These are phyloP conservation scores for Ridgeia piscesae DNA, from an alignment of 1,140 invertebrate species.

Conservation along the genomic window DNA sequence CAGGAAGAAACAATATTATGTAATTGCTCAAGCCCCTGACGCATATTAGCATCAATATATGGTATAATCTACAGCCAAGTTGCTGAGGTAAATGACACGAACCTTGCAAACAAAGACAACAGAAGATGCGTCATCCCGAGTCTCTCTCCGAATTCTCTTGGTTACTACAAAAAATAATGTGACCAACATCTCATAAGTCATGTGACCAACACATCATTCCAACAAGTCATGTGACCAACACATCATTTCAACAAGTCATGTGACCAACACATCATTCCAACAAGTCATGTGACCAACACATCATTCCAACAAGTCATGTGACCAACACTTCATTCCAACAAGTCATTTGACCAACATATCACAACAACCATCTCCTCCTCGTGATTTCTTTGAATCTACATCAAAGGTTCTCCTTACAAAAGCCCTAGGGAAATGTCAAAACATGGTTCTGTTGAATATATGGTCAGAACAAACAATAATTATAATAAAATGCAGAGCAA, in stretches of 20 bases:
- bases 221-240: background rate
- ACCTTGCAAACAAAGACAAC: slow-evolving; percentile 28
- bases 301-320: no score
- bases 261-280: background rate
- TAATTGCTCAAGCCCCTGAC: background rate
- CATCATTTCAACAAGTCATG: background rate
- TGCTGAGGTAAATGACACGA: background rate
- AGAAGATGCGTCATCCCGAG: background rate
- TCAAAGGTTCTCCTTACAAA: background rate
- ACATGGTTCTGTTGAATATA: background rate
- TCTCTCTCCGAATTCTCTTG: slow-evolving; percentile 20
- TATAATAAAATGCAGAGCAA: no score
- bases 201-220: background rate
- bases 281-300: background rate
- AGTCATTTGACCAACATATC: no score
- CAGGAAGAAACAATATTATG: no score
- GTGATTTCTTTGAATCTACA: background rate
- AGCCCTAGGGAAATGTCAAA: background rate
- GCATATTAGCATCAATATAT: slow-evolving; percentile 21
- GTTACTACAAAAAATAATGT: background rate
- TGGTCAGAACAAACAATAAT: no score
- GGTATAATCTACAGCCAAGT: background rate
- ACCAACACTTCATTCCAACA: no score
- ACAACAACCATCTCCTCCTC: no score
- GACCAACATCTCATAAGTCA: background rate